phyloP scores from a whole-genome alignment of 2,113 vertebrate species.

The Thymallus thymallus region DNA sequence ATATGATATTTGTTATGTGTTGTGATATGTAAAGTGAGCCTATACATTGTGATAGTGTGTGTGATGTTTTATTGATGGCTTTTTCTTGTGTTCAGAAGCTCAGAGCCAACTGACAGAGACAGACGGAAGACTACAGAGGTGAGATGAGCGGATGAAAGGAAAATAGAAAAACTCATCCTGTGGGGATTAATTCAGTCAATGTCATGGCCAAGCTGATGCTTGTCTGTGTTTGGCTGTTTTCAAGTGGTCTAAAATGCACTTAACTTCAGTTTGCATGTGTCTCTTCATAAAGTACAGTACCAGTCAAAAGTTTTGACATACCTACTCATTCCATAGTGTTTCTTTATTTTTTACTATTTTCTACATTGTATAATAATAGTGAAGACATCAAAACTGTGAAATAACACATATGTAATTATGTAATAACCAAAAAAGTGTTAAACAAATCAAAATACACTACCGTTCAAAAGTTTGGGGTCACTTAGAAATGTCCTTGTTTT shows the following conservation, averaged over 20 bases:
- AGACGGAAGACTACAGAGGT: slow-evolving; percentile 81
- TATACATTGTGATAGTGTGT: not conserved
- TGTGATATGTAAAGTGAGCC: no score
- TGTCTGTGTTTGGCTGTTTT: slow-evolving; percentile 22
- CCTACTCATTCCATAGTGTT: no score
- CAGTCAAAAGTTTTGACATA: no score
- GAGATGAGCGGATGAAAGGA: slow-evolving; percentile 44
- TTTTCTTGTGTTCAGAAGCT: slow-evolving; percentile 76
- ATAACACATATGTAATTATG: no score
- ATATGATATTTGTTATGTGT: no score
- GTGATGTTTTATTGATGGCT: slow-evolving; percentile 3
- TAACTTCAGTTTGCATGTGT: slow-evolving; percentile 67
- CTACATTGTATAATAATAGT: no score
- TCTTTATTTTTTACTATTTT: no score
- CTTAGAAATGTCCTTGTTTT: no score
- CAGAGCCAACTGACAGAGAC: slow-evolving; percentile 79
- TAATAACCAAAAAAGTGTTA: no score
- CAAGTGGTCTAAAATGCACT: slow-evolving; percentile 70
- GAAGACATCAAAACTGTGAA: no score
- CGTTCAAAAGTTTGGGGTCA: no score
- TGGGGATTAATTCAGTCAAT: not conserved
- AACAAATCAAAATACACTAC: no score
- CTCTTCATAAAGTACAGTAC: slow-evolving; percentile 62
- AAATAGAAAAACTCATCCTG: not conserved
- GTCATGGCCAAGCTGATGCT: not conserved